A percentile compares a stretch with the other conserved stretches of the same genome.
Conservation (phyloP, 2,888 invertebrate genomes). For the Tenthredo amoena region DNA sequence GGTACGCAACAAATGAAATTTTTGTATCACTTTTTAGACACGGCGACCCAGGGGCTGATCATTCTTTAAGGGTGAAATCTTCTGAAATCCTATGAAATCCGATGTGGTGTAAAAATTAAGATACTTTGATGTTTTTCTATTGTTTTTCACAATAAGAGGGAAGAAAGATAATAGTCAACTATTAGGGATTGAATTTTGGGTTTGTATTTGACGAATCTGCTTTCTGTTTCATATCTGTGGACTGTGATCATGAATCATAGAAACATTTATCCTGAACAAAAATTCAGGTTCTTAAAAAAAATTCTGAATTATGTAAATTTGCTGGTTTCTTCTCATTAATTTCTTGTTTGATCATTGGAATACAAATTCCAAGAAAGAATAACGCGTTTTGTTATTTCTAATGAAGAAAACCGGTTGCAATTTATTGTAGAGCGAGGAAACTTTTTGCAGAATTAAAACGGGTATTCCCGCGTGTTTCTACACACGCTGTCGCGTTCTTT, state of each 20-base stretch:
- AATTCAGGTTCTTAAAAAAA: background rate
- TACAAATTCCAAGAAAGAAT: background rate
- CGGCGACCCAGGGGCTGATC: too few relatives aligned
- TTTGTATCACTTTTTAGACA: background rate
- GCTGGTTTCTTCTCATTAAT: background rate
- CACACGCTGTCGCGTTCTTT: background rate
- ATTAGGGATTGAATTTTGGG: too few relatives aligned
- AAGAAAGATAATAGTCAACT: too few relatives aligned
- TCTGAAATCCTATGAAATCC: background rate
- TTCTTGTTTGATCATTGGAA: background rate
- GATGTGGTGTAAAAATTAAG: too few relatives aligned
- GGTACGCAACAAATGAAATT: constrained; percentile 60
- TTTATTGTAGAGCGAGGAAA: background rate
- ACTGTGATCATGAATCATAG: background rate
- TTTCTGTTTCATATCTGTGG: background rate
- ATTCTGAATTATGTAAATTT: background rate
- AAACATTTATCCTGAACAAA: background rate
- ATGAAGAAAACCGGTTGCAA: background rate
- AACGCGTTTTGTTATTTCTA: background rate
- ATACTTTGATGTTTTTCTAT: too few relatives aligned
- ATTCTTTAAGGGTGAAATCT: background rate
- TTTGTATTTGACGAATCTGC: too few relatives aligned
- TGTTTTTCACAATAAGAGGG: too few relatives aligned
- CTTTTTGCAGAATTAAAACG: background rate
- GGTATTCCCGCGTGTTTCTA: background rate